Percentiles rank a stretch among this genome's conserved stretches.
Evolutionary conservation across 2,888 invertebrate species (phyloP).

Genomic region (Tanaodytes sp.): DNA sequence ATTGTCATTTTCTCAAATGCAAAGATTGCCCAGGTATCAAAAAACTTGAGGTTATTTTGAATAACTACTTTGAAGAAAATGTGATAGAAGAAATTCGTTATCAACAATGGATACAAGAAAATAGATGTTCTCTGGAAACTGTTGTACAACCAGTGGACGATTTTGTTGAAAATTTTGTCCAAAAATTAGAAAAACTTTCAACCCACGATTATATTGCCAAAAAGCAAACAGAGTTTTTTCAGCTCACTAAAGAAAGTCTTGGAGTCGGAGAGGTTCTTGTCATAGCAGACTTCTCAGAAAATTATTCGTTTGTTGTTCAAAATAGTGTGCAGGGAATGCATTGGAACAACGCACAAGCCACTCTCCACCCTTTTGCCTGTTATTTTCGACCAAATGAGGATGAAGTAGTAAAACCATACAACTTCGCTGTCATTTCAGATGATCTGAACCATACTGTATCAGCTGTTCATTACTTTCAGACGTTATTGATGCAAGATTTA

Average conservation of each 20-base stretch:
- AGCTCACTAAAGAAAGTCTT: slow-evolving; percentile 31
- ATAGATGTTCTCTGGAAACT: slow-evolving; percentile 14
- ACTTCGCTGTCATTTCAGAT: no score
- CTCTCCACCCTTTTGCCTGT: slow-evolving; percentile 45
- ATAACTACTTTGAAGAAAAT: slow-evolving; percentile 14
- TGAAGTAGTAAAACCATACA: no score
- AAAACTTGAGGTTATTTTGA: slow-evolving; percentile 7
- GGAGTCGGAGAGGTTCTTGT: slow-evolving; percentile 36
- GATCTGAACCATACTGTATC: slow-evolving; percentile 34
- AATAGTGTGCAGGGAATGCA: slow-evolving; percentile 36
- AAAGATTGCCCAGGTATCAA: slow-evolving; percentile 17
- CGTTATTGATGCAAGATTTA: background rate
- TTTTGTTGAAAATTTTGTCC: slow-evolving; percentile 38
- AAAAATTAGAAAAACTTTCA: slow-evolving; percentile 35
- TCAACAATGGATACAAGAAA: slow-evolving; percentile 8
- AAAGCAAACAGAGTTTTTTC: slow-evolving; percentile 38
- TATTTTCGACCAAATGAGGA: slow-evolving; percentile 23
- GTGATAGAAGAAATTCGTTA: slow-evolving; percentile 11
- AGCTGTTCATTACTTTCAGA: slow-evolving; percentile 36
- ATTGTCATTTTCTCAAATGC: slow-evolving; percentile 30
- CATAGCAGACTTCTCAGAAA: slow-evolving; percentile 45
- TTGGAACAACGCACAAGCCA: slow-evolving; percentile 50
- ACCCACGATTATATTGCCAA: slow-evolving; percentile 45
- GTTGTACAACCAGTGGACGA: background rate
- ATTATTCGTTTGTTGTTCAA: slow-evolving; percentile 38